Percentiles rank a stretch among this genome's conserved stretches.
These are phyloP conservation scores for Lytechinus variegatus DNA, from an alignment of 35 echinoderm and acorn worm genomes.

Conservation along the genomic window DNA sequence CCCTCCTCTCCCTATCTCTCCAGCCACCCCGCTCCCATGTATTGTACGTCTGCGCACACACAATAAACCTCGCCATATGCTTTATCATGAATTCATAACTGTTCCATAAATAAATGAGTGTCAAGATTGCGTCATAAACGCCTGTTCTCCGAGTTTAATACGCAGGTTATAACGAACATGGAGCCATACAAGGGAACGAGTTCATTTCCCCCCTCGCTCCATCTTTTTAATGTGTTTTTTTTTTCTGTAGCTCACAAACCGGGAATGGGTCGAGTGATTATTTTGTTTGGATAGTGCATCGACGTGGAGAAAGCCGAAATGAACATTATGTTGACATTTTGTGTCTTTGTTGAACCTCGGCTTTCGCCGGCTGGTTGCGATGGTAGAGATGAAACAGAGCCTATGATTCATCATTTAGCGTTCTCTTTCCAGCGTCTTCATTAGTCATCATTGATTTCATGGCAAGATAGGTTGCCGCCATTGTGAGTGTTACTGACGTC, in stretches of 20 bases:
- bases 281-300: background rate
- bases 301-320: background rate
- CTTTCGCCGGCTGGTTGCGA: background rate
- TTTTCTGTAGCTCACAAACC: background rate
- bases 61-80: slow-evolving; percentile 17
- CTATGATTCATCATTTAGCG: background rate
- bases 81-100: slow-evolving; percentile 38
- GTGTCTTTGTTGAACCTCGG: background rate
- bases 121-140: slow-evolving; percentile 40
- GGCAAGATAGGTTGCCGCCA: background rate
- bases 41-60: background rate
- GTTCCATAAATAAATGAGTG: slow-evolving; percentile 38
- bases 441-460: background rate
- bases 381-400: background rate
- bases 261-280: background rate
- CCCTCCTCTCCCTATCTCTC: background rate
- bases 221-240: background rate
- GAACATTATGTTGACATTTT: background rate
- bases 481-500: background rate
- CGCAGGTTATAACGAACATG: background rate
- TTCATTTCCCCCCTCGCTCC: background rate
- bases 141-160: slow-evolving; percentile 8
- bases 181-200: background rate
- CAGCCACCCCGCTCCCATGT: background rate
- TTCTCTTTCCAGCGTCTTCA: background rate